Evolutionary conservation across 2,797 vertebrate species (phyloP), one percentile per base, ranked within the genome.

Genomic region (Ispidina lecontei): DNA sequence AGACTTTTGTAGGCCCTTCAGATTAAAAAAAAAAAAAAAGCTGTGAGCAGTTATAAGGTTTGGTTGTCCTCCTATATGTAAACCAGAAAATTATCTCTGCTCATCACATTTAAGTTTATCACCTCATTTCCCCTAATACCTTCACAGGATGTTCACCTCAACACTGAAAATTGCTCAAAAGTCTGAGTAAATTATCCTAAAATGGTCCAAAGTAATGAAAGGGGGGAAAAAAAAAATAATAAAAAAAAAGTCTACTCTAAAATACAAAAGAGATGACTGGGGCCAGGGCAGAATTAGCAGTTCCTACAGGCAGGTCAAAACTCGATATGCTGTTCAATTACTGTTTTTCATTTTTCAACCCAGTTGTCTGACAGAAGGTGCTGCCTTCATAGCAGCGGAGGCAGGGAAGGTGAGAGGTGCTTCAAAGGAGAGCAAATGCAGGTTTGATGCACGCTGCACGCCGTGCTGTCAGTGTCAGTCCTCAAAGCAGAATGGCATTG

Each of bases 401-500:
- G 22, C 5, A 33, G 47, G 22, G 41, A 80, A 71, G 18, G 15
- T 64, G 54, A 71, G 49, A 60, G 6, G 15, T 29, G 7, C 6
- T 60, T 16, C 33, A 41, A 85, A 52, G 16, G 10, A 21, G 3
- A 67, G n/a, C 3, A 29, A 72, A 49, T 14, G 7, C 10, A 52
- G n/a, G 28, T 41, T 46, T 56, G 25, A 68, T 23, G 8, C 5
- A 6, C 9, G 3, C 5, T 3, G 3, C 17, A 35, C 5, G 4
- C 21, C 51, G 15, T 31, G 25, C 25, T 46, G 25, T 56, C 15
- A 19, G 12, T 25, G 31, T 2, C 6, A 58, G 23, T 14, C 6
- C 10, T 13, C 4, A 6, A 3, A 55, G 26, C 0, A 0, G 15
- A 31, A 71, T 5, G 28, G 7, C 31, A 12, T 7, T 3, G 2